A percentile compares a stretch with the other conserved stretches of the same genome.
Evolutionary conservation across 2,113 vertebrate species (phyloP).

Genomic region (Acinonyx jubatus): DNA sequence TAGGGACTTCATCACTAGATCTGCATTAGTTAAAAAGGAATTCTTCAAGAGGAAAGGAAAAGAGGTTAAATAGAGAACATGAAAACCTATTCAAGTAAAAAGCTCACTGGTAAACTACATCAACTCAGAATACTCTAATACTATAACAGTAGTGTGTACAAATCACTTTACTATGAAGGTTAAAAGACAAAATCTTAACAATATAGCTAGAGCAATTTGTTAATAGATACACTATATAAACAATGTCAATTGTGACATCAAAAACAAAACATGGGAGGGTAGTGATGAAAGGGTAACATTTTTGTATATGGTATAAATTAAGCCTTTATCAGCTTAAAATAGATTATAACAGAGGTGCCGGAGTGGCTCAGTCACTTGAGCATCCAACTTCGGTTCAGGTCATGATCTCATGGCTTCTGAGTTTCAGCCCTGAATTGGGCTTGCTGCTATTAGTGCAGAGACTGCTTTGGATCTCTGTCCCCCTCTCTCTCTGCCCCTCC

Average conservation of each 20-base stretch:
- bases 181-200: background rate
- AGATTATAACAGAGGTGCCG: background rate
- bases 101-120: background rate
- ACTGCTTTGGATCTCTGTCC: no score
- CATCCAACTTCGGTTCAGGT: no score
- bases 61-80: background rate
- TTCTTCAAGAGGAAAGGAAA: background rate
- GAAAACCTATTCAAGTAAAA: no score
- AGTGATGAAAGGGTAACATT: background rate
- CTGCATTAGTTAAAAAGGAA: background rate
- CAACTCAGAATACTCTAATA: background rate
- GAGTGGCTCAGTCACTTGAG: no score
- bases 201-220: background rate
- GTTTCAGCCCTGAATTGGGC: no score
- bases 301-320: background rate
- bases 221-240: background rate
- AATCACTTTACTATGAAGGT: background rate
- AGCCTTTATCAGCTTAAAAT: background rate
- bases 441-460: no score
- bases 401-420: no score
- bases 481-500: no score
- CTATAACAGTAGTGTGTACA: background rate
- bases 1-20: background rate
- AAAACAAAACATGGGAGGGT: background rate
- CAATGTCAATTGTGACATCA: background rate